Evolutionary conservation across 1,140 invertebrate genomes (phyloP).

Genomic region (Acromyrmex charruanus): DNA sequence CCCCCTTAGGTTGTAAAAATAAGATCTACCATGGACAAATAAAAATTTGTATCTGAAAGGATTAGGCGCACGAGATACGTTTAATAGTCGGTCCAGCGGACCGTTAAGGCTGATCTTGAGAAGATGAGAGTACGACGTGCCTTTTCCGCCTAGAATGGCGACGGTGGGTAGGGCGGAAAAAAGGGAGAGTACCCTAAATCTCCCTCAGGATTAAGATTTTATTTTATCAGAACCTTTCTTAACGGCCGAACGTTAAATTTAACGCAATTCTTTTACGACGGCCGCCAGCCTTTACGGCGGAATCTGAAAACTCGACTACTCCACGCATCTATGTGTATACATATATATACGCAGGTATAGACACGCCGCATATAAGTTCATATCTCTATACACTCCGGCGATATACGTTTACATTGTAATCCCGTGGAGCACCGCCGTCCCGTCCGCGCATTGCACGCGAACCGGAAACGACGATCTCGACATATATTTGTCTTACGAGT

Average conservation of each 20-base stretch:
- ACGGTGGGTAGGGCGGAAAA: conserved; percentile 24
- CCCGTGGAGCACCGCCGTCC: conserved; percentile 25
- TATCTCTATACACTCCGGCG: conserved; percentile 25
- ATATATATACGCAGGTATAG: conserved; percentile 25
- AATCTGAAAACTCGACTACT: conserved; percentile 75
- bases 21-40: conserved; percentile 23
- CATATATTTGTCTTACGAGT: conserved; percentile 73
- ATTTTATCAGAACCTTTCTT: conserved; percentile 81
- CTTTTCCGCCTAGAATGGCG: neutral
- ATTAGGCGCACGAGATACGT: conserved; percentile 55
- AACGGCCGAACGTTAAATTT: conserved; percentile 77
- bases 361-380: conserved; percentile 58
- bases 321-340: neutral
- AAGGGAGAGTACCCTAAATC: conserved; percentile 78
- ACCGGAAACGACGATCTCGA: conserved; percentile 59
- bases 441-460: conserved; percentile 43
- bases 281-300: conserved; percentile 68
- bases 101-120: conserved; percentile 64
- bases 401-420: conserved; percentile 64
- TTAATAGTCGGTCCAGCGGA: conserved; percentile 65
- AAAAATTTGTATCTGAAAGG: conserved; percentile 56
- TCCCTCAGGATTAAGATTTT: conserved; percentile 82
- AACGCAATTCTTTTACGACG: conserved; percentile 83
- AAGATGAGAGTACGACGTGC: conserved; percentile 8
- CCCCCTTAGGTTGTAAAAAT: conserved; percentile 7